Conservation (phyloP, 2,797 vertebrate species). For the Acipenser ruthenus region DNA sequence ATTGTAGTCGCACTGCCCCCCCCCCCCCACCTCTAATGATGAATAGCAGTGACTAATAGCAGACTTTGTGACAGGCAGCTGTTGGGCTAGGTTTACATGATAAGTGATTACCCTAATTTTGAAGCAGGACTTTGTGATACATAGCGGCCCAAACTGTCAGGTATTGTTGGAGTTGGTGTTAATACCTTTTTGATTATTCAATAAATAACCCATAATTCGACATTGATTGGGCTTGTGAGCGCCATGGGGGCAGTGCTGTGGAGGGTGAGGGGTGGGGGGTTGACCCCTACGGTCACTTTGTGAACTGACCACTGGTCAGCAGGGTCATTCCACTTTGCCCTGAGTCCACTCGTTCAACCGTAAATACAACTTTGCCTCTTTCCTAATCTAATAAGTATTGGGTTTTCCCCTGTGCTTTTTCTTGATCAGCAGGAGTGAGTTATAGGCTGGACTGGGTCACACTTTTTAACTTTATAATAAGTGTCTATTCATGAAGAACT, state of each 20-base stretch:
- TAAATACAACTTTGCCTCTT: slow-evolving; percentile 13
- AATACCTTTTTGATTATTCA: slow-evolving; percentile 66
- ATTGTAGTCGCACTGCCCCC: slow-evolving; percentile 27
- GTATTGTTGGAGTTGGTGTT: slow-evolving; percentile 53
- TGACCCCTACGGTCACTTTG: slow-evolving; percentile 67
- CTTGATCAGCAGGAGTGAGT: slow-evolving; percentile 48
- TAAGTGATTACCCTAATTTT: slow-evolving; percentile 73
- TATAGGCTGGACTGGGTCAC: slow-evolving; percentile 28
- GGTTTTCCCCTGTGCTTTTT: slow-evolving; percentile 53
- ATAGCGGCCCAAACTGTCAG: slow-evolving; percentile 48
- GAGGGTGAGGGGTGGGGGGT: slow-evolving; percentile 25
- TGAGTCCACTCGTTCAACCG: slow-evolving; percentile 5
- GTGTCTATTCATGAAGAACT: too few relatives aligned
- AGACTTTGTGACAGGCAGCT: slow-evolving; percentile 47
- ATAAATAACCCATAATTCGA: slow-evolving; percentile 64
- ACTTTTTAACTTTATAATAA: slow-evolving; percentile 47
- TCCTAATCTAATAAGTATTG: slow-evolving; percentile 58
- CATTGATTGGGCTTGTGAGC: slow-evolving; percentile 46
- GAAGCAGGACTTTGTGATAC: slow-evolving; percentile 34
- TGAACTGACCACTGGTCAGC: slow-evolving; percentile 52
- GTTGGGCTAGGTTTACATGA: slow-evolving; percentile 48
- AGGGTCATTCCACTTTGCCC: slow-evolving; percentile 40
- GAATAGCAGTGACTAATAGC: slow-evolving; percentile 56
- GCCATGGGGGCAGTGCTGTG: background rate
- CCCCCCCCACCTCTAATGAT: slow-evolving; percentile 50